Percentiles rank a stretch among this genome's conserved stretches.
These are phyloP conservation scores for Eumerus sabulonum DNA, from an alignment of 2,888 invertebrate genomes.

Conservation along the genomic window DNA sequence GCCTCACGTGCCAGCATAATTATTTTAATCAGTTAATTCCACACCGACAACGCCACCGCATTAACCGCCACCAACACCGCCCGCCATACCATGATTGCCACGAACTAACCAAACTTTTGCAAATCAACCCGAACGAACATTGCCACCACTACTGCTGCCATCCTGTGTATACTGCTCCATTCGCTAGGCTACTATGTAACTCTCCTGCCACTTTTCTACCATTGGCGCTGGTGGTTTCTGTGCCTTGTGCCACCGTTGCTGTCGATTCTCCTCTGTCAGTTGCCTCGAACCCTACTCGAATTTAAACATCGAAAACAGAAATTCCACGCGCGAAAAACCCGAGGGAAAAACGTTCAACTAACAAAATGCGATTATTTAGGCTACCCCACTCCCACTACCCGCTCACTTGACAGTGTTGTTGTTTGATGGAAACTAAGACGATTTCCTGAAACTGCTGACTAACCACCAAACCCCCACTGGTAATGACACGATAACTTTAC, in stretches of 20 bases:
- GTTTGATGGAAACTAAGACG: too few relatives aligned
- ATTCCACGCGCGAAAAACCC: conserved; percentile 64
- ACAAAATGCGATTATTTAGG: conserved; percentile 56
- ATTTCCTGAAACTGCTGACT: conserved; percentile 18
- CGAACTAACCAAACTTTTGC: conserved; percentile 67
- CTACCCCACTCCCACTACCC: too few relatives aligned
- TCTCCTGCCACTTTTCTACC: too few relatives aligned
- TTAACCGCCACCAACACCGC: conserved; percentile 53
- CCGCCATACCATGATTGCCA: conserved; percentile 2
- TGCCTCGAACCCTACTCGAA: not conserved
- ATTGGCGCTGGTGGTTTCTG: not conserved
- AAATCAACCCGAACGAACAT: conserved; percentile 59
- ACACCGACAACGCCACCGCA: conserved; percentile 67
- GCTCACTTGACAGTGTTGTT: too few relatives aligned
- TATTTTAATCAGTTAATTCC: conserved; percentile 69
- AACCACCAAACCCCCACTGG: too few relatives aligned
- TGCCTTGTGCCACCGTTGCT: conserved; percentile 9
- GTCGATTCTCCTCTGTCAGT: too few relatives aligned
- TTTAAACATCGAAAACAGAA: conserved; percentile 52
- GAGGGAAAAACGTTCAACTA: conserved; percentile 56
- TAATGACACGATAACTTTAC: too few relatives aligned
- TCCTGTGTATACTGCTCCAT: not conserved
- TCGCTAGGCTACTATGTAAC: too few relatives aligned
- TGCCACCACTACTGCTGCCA: conserved; percentile 10
- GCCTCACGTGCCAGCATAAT: conserved; percentile 57